phyloP scores from a whole-genome alignment of 53 echinoderm and acorn worm genomes.

The Antedon mediterranea region DNA sequence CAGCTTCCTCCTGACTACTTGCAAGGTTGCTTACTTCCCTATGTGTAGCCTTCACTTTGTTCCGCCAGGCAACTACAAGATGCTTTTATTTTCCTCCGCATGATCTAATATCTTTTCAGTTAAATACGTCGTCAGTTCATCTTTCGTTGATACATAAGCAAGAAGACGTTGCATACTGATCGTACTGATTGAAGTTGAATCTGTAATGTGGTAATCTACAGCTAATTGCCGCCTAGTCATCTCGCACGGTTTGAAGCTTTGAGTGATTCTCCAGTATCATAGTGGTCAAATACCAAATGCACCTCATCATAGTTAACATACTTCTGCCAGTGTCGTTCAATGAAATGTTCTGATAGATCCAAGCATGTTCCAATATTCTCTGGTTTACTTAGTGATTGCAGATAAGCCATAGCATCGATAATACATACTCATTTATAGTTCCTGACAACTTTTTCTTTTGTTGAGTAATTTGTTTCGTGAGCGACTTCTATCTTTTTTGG shows the following conservation, averaged over 20 bases:
- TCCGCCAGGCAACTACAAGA: constrained; percentile 14
- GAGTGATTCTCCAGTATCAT: constrained; percentile 6
- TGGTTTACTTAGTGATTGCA: constrained; percentile 9
- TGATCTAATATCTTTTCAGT: no score
- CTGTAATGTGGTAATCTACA: constrained; percentile 17
- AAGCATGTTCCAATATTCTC: no score
- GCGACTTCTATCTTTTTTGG: no score
- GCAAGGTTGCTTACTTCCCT: background rate
- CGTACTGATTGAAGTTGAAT: constrained; percentile 10
- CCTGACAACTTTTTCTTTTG: background rate
- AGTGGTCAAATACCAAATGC: constrained; percentile 16
- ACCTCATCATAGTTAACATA: constrained; percentile 10
- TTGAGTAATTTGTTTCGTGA: background rate
- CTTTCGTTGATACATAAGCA: constrained; percentile 14
- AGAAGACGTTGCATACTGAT: constrained; percentile 6
- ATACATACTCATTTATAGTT: background rate
- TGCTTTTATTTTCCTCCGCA: no score
- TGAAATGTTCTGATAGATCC: no score
- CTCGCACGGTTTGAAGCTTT: constrained; percentile 4
- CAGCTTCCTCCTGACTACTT: constrained; percentile 13
- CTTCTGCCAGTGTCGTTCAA: background rate
- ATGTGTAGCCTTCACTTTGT: background rate
- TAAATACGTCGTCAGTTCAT: constrained; percentile 4
- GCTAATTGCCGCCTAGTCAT: background rate
- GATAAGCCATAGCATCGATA: constrained; percentile 16